Percentiles rank a stretch among this genome's conserved stretches.
Evolutionary conservation across 2,797 vertebrate genomes (phyloP).

Genomic region (Schizopygopsis pylzovi): DNA sequence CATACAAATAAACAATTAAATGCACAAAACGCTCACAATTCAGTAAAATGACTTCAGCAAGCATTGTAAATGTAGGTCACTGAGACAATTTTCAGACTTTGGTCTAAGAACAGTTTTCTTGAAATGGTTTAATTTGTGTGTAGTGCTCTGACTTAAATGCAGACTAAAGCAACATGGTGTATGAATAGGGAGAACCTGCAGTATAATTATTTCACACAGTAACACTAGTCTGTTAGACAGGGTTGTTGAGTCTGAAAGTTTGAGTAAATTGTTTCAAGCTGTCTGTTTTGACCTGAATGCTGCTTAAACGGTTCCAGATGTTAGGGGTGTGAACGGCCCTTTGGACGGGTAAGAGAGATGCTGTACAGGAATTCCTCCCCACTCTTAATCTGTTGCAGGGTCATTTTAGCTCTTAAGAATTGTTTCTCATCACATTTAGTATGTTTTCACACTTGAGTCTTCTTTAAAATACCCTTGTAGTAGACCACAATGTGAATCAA

Average conservation of each 20-base stretch:
- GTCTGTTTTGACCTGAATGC: neutral
- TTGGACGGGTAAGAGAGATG: neutral
- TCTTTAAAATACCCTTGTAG: slow-evolving; percentile 1
- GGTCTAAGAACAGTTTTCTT: neutral
- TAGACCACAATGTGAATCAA: neutral
- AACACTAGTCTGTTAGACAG: neutral
- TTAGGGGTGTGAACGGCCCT: neutral
- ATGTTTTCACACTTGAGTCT: neutral
- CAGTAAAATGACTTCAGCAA: neutral
- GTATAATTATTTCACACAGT: neutral
- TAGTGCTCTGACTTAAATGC: neutral
- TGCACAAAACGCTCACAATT: neutral
- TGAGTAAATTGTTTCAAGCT: slow-evolving; percentile 10
- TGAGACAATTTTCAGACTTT: neutral
- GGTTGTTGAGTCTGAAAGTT: slow-evolving; percentile 16
- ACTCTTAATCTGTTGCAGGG: neutral
- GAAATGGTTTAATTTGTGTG: neutral
- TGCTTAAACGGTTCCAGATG: neutral
- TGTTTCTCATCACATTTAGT: neutral
- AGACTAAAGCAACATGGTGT: neutral
- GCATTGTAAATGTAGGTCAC: neutral
- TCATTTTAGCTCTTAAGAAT: neutral
- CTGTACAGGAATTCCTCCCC: neutral
- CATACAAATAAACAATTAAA: neutral
- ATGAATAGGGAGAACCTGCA: neutral